Evolutionary conservation across 2,797 vertebrate genomes (phyloP).

Genomic region (Xerus rutilus): DNA sequence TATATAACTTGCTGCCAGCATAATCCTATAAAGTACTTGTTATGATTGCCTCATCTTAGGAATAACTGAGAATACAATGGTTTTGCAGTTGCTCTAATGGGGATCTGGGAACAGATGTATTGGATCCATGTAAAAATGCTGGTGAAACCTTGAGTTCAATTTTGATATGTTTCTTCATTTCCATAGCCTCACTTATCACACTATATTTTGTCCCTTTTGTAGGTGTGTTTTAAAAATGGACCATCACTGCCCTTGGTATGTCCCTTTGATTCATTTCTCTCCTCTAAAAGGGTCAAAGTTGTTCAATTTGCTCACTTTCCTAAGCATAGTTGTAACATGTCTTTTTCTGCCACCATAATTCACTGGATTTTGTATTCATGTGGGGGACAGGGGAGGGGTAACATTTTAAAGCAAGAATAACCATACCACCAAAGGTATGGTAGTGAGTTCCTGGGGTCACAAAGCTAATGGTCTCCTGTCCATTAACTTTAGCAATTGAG

Average conservation of each 20-base stretch:
- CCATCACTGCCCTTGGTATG: constrained; percentile 99
- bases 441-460: constrained; percentile 2
- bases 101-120: constrained; percentile 39
- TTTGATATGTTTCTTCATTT: constrained; percentile 27
- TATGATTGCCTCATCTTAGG: not conserved
- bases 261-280: constrained; percentile 66
- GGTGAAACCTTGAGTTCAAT: constrained; percentile 47
- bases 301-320: constrained; percentile 27
- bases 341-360: constrained; percentile 58
- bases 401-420: constrained; percentile 58
- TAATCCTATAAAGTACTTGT: not conserved
- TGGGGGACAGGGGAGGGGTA: not conserved
- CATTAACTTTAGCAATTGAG: constrained; percentile 65
- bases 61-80: constrained; percentile 38
- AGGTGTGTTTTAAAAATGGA: constrained; percentile 99
- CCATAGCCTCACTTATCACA: constrained; percentile 1
- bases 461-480: constrained; percentile 65
- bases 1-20: not conserved
- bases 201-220: constrained; percentile 75
- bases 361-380: constrained; percentile 44
- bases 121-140: constrained; percentile 55
- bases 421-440: constrained; percentile 17
- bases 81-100: constrained; percentile 16
- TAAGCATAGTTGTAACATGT: constrained; percentile 35
- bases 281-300: constrained; percentile 52